phyloP scores from a whole-genome alignment of 2,797 vertebrate genomes.

The Manis pentadactyla region DNA sequence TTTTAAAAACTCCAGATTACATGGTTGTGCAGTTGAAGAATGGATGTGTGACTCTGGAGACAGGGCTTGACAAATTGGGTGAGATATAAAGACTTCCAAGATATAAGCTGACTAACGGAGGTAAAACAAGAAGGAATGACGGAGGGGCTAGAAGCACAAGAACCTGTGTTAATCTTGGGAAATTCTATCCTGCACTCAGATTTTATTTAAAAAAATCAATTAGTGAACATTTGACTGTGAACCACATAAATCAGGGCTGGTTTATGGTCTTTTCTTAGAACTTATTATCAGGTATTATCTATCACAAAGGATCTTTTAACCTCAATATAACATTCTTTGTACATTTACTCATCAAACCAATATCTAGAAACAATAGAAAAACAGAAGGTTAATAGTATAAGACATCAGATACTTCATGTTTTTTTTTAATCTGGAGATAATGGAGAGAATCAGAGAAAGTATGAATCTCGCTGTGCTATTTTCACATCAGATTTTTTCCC shows the following conservation, averaged over 20 bases:
- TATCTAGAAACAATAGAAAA: background rate
- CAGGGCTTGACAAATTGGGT: background rate
- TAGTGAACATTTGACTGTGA: background rate
- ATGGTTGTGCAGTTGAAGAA: background rate
- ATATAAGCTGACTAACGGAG: slow-evolving; percentile 4
- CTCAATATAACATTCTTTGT: slow-evolving; percentile 21
- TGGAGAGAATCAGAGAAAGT: background rate
- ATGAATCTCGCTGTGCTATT: background rate
- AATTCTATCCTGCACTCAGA: background rate
- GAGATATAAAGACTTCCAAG: slow-evolving; percentile 15
- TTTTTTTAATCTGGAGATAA: background rate
- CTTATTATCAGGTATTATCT: slow-evolving; percentile 9
- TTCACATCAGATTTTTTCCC: background rate
- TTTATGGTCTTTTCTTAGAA: slow-evolving; percentile 8
- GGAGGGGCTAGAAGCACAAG: background rate
- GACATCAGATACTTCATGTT: background rate
- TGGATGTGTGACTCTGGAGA: background rate
- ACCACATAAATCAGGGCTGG: background rate
- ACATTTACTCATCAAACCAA: slow-evolving; percentile 38
- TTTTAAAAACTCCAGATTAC: background rate
- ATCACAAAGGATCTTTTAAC: background rate
- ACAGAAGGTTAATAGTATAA: background rate
- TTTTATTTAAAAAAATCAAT: background rate
- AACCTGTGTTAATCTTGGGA: background rate
- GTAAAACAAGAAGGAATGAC: background rate